A percentile compares a stretch with the other conserved stretches of the same genome.
Evolutionary conservation across 1,140 invertebrate genomes (phyloP).

Genomic region (Archivesica marissinica): DNA sequence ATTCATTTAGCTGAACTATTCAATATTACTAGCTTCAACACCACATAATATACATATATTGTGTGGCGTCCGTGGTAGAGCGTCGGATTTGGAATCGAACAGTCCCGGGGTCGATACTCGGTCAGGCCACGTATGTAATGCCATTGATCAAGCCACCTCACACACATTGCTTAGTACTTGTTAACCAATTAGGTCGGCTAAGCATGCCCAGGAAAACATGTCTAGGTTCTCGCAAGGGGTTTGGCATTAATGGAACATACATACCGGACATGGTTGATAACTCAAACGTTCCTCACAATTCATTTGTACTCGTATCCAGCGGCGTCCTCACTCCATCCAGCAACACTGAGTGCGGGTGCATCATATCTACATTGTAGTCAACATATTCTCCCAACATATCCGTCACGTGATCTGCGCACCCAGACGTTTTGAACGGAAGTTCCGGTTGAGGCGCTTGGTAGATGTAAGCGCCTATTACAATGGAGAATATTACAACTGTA

Average conservation of each 20-base stretch:
- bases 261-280: not conserved
- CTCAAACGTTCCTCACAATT: not conserved
- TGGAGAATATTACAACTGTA: conserved; percentile 70
- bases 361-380: conserved; percentile 11
- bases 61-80: not conserved
- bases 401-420: conserved; percentile 44
- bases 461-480: conserved; percentile 72
- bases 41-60: not conserved
- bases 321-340: not conserved
- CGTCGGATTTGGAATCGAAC: not conserved
- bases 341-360: not conserved
- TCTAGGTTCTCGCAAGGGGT: no score
- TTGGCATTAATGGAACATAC: no score
- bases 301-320: not conserved
- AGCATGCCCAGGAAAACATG: no score
- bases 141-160: no score
- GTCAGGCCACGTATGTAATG: no score
- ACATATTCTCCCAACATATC: not conserved
- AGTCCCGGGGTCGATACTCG: no score
- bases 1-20: no score
- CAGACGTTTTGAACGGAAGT: conserved; percentile 63
- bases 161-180: no score
- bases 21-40: not conserved
- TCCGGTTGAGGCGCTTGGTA: conserved; percentile 65
- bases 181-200: no score